phyloP scores from a whole-genome alignment of 2,888 invertebrate genomes.

The Ormyrus rosae region DNA sequence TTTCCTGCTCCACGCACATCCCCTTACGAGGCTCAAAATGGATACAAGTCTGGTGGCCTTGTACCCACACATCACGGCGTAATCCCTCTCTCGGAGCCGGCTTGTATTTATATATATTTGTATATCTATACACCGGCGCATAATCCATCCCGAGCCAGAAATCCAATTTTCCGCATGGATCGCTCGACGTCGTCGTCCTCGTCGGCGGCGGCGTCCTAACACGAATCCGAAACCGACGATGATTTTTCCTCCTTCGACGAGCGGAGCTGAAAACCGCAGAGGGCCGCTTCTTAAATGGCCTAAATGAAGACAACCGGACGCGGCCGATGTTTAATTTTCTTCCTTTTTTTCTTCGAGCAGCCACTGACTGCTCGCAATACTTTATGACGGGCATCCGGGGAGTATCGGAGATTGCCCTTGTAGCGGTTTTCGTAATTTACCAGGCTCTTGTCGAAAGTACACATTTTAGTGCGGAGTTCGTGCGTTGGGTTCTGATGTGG shows the following conservation, averaged over 20 bases:
- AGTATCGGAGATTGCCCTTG: neutral
- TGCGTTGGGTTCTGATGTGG: too few species aligned
- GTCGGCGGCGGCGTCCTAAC: neutral
- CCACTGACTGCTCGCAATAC: neutral
- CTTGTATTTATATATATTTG: too few species aligned
- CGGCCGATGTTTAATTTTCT: neutral
- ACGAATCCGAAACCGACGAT: neutral
- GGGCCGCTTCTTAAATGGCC: neutral
- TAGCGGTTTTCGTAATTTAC: too few species aligned
- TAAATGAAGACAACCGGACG: slow-evolving; percentile 30
- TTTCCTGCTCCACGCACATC: too few species aligned
- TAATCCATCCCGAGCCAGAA: slow-evolving; percentile 37
- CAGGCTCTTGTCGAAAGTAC: too few species aligned
- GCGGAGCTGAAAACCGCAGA: neutral
- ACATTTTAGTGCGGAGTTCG: too few species aligned
- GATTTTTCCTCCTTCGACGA: neutral
- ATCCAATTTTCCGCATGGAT: slow-evolving; percentile 54
- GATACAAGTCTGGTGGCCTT: neutral
- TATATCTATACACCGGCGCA: neutral
- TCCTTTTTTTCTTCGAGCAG: neutral
- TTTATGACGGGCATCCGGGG: slow-evolving; percentile 20
- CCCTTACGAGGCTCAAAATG: neutral
- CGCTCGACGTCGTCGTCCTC: neutral
- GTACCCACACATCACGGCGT: neutral
- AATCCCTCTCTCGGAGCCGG: too few species aligned